phyloP scores from a whole-genome alignment of 2,888 invertebrate species.

The Amblyteles armatorius region DNA sequence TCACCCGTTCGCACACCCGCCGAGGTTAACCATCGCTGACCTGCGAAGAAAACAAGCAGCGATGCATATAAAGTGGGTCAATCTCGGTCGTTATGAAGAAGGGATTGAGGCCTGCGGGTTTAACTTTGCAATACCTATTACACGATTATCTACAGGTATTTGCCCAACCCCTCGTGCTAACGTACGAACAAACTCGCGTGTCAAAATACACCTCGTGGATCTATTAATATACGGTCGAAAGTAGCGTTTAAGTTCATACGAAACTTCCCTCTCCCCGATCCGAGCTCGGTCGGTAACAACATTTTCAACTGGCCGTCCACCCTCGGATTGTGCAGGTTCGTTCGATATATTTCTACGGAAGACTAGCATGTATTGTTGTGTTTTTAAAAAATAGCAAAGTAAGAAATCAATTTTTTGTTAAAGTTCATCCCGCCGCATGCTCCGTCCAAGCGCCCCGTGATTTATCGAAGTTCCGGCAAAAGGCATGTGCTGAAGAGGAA shows the following conservation, averaged over 20 bases:
- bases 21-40: constrained; percentile 1
- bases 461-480: constrained; percentile 15
- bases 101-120: not conserved
- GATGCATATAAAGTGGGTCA: constrained; percentile 17
- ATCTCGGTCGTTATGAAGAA: constrained; percentile 1
- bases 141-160: constrained; percentile 13
- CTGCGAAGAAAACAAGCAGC: constrained; percentile 19
- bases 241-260: not conserved
- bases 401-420: not conserved
- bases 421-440: not conserved
- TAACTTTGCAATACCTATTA: constrained; percentile 5
- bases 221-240: not conserved
- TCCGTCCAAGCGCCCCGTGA: not conserved
- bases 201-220: not conserved
- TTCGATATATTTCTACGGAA: not conserved
- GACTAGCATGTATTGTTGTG: not conserved
- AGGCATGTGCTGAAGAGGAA: not conserved
- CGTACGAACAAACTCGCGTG: constrained; percentile 10
- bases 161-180: not conserved
- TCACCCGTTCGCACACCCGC: not conserved
- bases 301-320: not conserved
- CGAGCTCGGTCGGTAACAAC: not conserved
- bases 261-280: not conserved
- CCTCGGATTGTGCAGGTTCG: not conserved
- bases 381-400: not conserved